Evolutionary conservation across 2,888 invertebrate species (phyloP).

Genomic region (Agrotis clavis): DNA sequence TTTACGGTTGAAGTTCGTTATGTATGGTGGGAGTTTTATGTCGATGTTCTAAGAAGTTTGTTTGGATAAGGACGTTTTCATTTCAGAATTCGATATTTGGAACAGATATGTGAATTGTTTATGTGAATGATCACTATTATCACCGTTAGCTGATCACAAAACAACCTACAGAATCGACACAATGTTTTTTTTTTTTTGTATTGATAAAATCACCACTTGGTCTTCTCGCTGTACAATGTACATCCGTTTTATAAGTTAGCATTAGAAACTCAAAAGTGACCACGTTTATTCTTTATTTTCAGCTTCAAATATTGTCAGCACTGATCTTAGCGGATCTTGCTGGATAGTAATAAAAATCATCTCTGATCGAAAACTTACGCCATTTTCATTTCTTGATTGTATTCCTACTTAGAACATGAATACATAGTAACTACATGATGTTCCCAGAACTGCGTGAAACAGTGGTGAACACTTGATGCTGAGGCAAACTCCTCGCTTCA

Average conservation of each 20-base stretch:
- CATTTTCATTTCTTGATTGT: background rate
- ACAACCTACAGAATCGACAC: background rate
- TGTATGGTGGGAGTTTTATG: slow-evolving; percentile 19
- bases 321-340: too few species aligned
- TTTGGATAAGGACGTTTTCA: background rate
- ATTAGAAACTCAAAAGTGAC: too few species aligned
- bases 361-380: too few species aligned
- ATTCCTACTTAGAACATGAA: slow-evolving; percentile 9
- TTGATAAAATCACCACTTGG: too few species aligned
- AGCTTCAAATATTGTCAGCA: too few species aligned
- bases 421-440: slow-evolving; percentile 15
- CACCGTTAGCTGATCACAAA: too few species aligned
- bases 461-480: slow-evolving; percentile 54
- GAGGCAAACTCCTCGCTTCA: slow-evolving; percentile 55
- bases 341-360: too few species aligned
- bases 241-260: too few species aligned
- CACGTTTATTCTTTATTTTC: too few species aligned
- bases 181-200: background rate
- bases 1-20: slow-evolving; percentile 44
- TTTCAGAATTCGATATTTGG: background rate
- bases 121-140: background rate
- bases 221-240: too few species aligned
- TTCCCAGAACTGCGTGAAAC: slow-evolving; percentile 34
- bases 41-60: slow-evolving; percentile 16
- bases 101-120: background rate